Evolutionary conservation across 2,113 vertebrate genomes (phyloP), one percentile per base, ranked within the genome.

Genomic region (Sylvia atricapilla): DNA sequence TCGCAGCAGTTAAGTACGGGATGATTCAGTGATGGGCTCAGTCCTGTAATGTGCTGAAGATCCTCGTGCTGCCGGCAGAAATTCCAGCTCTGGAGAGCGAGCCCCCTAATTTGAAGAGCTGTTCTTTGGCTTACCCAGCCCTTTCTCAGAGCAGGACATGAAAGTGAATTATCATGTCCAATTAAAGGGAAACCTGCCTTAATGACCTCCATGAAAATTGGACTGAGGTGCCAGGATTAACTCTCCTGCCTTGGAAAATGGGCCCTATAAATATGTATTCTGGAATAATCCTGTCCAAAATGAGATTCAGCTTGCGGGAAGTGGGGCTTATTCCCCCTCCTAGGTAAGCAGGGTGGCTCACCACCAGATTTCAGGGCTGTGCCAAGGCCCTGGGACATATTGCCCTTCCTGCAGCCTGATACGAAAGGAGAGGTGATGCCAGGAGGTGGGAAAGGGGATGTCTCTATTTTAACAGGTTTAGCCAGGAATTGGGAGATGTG

Each of bases 161-260:
- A 69, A 90, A 91, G 72, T 39, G 50, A 79, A 25, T 44, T 47
- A n/a, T 82, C 13, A 7, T 80, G 35, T 78, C 64, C 69, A 50
- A 52, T 86, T 91, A 93, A 81, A 78, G 56, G 68, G 44, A 91
- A 59, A 37, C 49, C 23, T 80, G 91, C 75, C 60, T 77, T 90
- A 75, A 80, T 49, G 60, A 89, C 60, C 79, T 60, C 2, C 0
- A 23, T 47, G 82, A 67, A 74, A 72, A 82, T 82, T 68, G 72
- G 64, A 56, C 66, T 59, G 39, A 22, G 35, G 39, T 75, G 58
- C 25, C 35, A 33, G 77, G 66, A 82, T 87, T 87, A 89, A 72
- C 33, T 50, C n/a, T 70, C 30, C 49, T 62, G 55, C 84, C 47
- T 82, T 50, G 47, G 56, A 93, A 93, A 95, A 75, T 28, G 60